Evolutionary conservation across 2,888 invertebrate species (phyloP).

Genomic region (Laspeyria flexula): DNA sequence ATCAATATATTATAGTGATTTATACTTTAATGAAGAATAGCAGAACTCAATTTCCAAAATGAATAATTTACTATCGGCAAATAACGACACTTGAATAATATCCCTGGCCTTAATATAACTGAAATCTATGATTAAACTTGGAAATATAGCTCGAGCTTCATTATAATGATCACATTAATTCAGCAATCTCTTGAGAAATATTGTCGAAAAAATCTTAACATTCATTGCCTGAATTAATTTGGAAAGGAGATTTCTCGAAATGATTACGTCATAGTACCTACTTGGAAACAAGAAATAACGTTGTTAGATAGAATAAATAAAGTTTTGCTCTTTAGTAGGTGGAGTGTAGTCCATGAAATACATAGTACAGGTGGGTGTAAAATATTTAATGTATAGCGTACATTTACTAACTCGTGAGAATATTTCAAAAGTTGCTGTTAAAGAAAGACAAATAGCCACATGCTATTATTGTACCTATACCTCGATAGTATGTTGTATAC

Average conservation of each 20-base stretch:
- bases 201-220: constrained; percentile 1
- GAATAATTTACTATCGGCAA: constrained; percentile 4
- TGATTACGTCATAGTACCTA: background rate
- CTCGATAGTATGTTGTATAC: too few species aligned
- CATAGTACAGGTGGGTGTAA: background rate
- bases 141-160: background rate
- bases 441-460: too few species aligned
- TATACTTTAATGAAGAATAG: too few species aligned
- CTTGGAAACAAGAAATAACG: background rate
- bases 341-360: background rate
- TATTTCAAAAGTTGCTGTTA: background rate
- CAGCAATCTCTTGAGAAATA: constrained; percentile 4
- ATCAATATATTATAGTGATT: too few species aligned
- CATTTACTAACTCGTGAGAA: background rate
- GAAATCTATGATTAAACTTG: constrained; percentile 7
- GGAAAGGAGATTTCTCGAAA: background rate
- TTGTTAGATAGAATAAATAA: background rate
- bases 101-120: background rate
- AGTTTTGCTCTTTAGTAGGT: background rate
- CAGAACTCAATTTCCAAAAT: background rate
- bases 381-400: background rate
- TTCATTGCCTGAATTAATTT: background rate
- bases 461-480: too few species aligned
- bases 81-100: background rate
- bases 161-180: constrained; percentile 21